Base-by-base conservation (phyloP, 2,888 invertebrate species). In the Maniola hyperantus region DNA sequence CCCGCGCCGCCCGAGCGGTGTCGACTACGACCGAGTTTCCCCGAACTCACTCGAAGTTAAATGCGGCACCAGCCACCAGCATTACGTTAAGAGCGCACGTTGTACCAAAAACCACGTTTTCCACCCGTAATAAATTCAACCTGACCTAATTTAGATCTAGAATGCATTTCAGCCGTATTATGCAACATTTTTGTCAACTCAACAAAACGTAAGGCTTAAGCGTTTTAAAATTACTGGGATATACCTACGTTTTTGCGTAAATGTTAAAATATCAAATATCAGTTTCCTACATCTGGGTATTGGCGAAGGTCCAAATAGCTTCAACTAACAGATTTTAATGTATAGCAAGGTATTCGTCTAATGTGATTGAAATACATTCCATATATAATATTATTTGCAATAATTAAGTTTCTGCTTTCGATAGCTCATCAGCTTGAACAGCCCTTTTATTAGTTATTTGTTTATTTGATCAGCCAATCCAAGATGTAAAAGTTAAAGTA, bases 241-340 rank as follows among this genome's bases (percentile, higher is more conserved):
- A 50, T 55, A 55, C n/a, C n/a, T n/a, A n/a, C 34, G 11, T 15
- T 44, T 68, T 72, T 70, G 70, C 73, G 78, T 78, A 79, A 75
- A 72, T 71, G 77, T 44, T 44, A 33, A 51, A 69, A 83, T 86
- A 88, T 91, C 90, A 81, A 84, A 79, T 91, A 81, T 86, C 90
- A 79, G 76, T 72, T 76, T 68, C 81, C 81, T 77, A 77, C 81
- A 82, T 80, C 78, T 81, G 78, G 75, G 68, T 72, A 72, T 67
- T 89, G 90, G 91, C 87, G 68, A 34, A 26, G 26, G 5, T 77
- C 88, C 89, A 89, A 86, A 79, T 69, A 79, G 84, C 84, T 84
- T 88, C 83, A 80, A 65, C 59, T 68, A 68, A 65, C 58, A 61
- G 39, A 58, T 34, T 64, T 58, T 54, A 50, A 57, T 48, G 26